Conservation (phyloP, 2,113 vertebrate species). For the Pituophis catenifer region DNA sequence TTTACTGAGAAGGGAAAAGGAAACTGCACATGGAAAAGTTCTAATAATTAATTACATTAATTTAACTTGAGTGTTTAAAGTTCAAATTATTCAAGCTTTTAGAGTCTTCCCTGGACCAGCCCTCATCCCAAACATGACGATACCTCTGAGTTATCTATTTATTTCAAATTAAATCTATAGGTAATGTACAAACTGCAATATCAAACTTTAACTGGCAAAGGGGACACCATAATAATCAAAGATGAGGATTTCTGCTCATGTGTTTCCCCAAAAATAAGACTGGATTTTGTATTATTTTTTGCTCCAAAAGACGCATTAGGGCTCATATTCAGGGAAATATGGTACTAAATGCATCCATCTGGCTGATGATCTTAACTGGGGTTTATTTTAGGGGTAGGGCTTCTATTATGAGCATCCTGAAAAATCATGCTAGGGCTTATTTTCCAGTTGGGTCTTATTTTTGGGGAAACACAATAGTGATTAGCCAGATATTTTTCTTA, state of each 20-base stretch:
- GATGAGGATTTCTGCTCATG: background rate
- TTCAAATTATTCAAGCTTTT: background rate
- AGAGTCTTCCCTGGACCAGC: background rate
- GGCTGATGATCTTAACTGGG: too few relatives aligned
- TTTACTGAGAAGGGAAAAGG: background rate
- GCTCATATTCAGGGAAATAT: too few relatives aligned
- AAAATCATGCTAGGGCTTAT: too few relatives aligned
- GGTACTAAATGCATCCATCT: too few relatives aligned
- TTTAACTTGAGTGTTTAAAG: background rate
- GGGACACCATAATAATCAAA: background rate
- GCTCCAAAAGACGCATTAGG: too few relatives aligned
- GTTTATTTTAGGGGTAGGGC: too few relatives aligned
- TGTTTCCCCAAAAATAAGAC: too few relatives aligned
- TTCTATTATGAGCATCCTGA: too few relatives aligned
- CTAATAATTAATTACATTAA: background rate
- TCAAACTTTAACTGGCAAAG: background rate
- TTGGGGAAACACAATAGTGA: background rate
- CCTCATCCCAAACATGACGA: background rate
- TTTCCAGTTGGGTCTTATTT: too few relatives aligned
- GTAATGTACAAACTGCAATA: too few relatives aligned
- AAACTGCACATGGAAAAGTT: background rate
- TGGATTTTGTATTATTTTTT: too few relatives aligned
- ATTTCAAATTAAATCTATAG: background rate
- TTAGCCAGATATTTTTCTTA: background rate
- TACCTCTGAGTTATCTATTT: background rate